Evolutionary conservation across 2,113 vertebrate genomes (phyloP), one percentile per base, ranked within the genome.

Genomic region (Neogobius melanostomus): DNA sequence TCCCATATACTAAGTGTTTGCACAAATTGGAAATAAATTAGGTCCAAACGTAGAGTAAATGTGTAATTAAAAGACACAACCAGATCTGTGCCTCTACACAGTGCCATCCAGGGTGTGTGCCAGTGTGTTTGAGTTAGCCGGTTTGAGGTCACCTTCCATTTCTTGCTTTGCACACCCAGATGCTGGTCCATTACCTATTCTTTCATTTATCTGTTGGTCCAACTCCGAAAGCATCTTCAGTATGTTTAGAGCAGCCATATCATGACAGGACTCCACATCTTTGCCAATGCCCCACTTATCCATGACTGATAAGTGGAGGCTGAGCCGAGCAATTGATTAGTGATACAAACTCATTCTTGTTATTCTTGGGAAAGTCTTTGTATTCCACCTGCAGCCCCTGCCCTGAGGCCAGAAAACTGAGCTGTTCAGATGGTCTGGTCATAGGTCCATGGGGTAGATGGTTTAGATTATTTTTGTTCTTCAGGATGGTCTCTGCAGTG

Each of bases 341-440:
- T 74, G 98, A 99, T 16, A 99, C 98, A 94, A 97, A 98, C 84
- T 99, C 97, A 0, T 99, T 98, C 92, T 98, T 99, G 90, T 99
- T 99, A 88, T 99, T 99, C 94, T 98, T 98, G 57, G 98, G 98
- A 67, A 99, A 99, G 87, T 99, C 98, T 94, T 97, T 99, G 89
- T 99, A 99, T 89, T 99, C 98, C 84, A 99, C 98, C 96, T 98
- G 96, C 76, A 99, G 92, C 72, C 93, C 93, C 83, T 98, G 98
- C 75, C 96, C 95, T 1, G 86, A 93, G 67, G 95, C 94, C 45
- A 99, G 94, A 68, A 91, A 98, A 81, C 94, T 81, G 75, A 99
- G 89, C 82, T 98, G 98, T 83, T 99, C 97, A 0, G 98, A 98
- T 71, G 97, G 95, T 80, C 95, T 89, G 36, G 95, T 91, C 49